Percentiles rank a stretch among this genome's conserved stretches.
Evolutionary conservation across 2,888 invertebrate genomes (phyloP).

Genomic region (Adela reaumurella): DNA sequence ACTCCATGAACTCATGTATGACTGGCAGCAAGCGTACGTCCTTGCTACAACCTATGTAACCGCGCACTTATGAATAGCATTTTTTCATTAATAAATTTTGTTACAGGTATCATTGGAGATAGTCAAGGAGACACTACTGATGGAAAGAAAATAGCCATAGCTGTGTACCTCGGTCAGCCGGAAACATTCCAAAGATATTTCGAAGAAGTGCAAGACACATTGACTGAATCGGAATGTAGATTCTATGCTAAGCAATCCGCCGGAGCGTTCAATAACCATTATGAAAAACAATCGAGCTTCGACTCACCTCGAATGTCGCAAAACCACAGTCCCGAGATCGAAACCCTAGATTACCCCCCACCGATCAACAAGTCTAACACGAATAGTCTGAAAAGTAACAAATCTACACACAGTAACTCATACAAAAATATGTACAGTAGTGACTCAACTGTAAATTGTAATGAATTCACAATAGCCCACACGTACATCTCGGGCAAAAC

Average conservation of each 20-base stretch:
- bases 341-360: slow-evolving; percentile 39
- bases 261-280: slow-evolving; percentile 42
- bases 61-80: too few relatives aligned
- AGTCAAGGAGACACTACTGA: slow-evolving; percentile 69
- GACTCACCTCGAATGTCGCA: slow-evolving; percentile 45
- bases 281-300: slow-evolving; percentile 45
- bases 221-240: slow-evolving; percentile 60
- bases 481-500: slow-evolving; percentile 90
- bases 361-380: slow-evolving; percentile 48
- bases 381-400: slow-evolving; percentile 54
- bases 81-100: slow-evolving; percentile 10
- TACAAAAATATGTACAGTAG: slow-evolving; percentile 50
- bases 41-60: too few relatives aligned
- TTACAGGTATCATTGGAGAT: slow-evolving; percentile 50
- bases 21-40: too few relatives aligned
- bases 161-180: slow-evolving; percentile 82
- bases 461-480: slow-evolving; percentile 81
- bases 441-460: slow-evolving; percentile 56
- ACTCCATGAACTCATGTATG: too few relatives aligned
- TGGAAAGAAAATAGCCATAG: slow-evolving; percentile 83
- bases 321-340: slow-evolving; percentile 43
- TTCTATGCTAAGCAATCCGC: slow-evolving; percentile 54
- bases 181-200: slow-evolving; percentile 70
- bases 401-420: slow-evolving; percentile 50
- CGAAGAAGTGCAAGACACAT: slow-evolving; percentile 63